Evolutionary conservation across 2,113 vertebrate genomes (phyloP).

Genomic region (Embiotoca jacksoni): DNA sequence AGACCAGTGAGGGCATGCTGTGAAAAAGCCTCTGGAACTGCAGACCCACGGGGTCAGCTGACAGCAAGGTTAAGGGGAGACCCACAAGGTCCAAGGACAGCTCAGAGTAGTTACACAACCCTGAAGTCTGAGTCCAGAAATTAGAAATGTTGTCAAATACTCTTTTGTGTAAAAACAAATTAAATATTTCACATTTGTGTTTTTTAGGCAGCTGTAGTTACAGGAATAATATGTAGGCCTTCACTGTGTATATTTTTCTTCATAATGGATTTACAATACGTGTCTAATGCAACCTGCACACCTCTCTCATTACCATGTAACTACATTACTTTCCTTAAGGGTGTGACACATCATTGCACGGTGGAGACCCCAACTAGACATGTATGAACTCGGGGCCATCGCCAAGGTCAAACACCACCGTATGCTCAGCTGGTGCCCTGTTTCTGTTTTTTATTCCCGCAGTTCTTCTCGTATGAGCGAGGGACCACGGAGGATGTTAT

Average conservation of each 20-base stretch:
- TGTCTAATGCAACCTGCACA: constrained; percentile 18
- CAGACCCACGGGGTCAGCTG: constrained; percentile 28
- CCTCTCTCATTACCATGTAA: constrained; percentile 1
- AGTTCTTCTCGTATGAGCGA: background rate
- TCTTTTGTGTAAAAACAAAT: background rate
- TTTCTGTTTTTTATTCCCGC: background rate
- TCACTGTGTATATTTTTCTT: background rate
- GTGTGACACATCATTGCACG: constrained; percentile 32
- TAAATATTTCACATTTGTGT: background rate
- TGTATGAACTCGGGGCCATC: constrained; percentile 19
- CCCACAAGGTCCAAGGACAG: constrained; percentile 22
- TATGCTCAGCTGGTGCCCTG: background rate
- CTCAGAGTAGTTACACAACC: background rate
- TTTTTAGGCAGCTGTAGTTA: background rate
- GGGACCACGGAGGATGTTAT: background rate
- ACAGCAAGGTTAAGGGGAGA: constrained; percentile 45
- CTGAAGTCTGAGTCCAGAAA: background rate
- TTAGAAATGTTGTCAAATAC: background rate
- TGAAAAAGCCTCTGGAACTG: constrained; percentile 42
- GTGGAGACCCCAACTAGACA: constrained; percentile 22
- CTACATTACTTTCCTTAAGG: constrained; percentile 39
- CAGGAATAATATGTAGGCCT: background rate
- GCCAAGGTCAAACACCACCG: constrained; percentile 35
- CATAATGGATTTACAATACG: background rate
- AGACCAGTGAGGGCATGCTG: constrained; percentile 36